Evolutionary conservation across 2,888 invertebrate genomes (phyloP), one percentile per base, ranked within the genome.

Genomic region (Nymphalis polychloros): DNA sequence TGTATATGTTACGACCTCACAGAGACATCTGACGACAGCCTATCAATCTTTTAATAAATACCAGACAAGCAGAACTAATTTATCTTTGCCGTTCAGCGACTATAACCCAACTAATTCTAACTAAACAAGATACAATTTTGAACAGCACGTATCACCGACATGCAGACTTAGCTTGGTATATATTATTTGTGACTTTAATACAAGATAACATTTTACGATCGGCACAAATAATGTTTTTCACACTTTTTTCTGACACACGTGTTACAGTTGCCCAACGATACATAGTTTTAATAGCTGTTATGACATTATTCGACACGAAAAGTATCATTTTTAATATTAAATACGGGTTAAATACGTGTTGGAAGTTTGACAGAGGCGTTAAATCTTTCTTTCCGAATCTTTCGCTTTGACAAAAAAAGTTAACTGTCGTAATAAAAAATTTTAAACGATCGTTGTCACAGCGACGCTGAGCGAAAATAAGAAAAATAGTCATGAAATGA

Each of bases 41-140:
- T 83, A 90, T 92, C 87, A 90, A 91, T 91, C 90, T 90, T 85
- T 84, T 84, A 87, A 89, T 89, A 90, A 90, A 90, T 90, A 88
- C 89, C 87, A 83, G 83, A 76, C 76, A 70, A 67, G 64, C 59
- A 53, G 60, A 68, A 75, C 72, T 75, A 74, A 70, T 60, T 67
- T 77, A 77, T 74, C 72, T 48, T 16, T 57, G 20, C 69, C 62
- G 35, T 62, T 63, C 48, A 23, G 47, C 53, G 49, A 53, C 48
- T 48, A 19, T 13, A 41, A 41, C 16, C n/a, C 60, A 52, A 67
- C 72, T 68, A 69, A 64, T 64, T 48, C 20, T 35, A 57, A 47
- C 67, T 62, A 61, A 49, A 60, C 64, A 78, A 75, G 72, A 64
- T 53, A 49, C 62, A 76, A 48, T 70, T 73, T 71, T 7, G 57